phyloP scores from a whole-genome alignment of 2,888 invertebrate genomes.

The Drosophila mulleri region DNA sequence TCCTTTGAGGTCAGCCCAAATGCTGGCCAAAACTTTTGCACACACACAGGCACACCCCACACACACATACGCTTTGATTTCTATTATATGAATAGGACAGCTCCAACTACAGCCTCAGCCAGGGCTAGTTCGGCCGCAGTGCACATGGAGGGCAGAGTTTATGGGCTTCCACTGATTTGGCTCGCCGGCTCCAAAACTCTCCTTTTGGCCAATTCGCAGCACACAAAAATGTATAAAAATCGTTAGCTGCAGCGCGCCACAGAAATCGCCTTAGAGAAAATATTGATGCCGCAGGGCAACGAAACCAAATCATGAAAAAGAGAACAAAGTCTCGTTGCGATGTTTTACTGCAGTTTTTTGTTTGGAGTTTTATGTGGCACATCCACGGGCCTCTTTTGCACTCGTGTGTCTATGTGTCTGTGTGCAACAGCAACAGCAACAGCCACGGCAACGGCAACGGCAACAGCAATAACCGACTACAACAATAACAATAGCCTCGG shows the following conservation, averaged over 20 bases:
- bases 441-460: conserved; percentile 14
- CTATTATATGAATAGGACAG: conserved; percentile 61
- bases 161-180: conserved; percentile 67
- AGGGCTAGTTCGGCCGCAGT: conserved; percentile 51
- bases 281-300: conserved; percentile 63
- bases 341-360: conserved; percentile 79
- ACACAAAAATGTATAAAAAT: conserved; percentile 64
- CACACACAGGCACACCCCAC: conserved; percentile 9
- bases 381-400: conserved; percentile 48
- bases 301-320: conserved; percentile 3
- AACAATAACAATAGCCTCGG: conserved; percentile 42
- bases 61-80: conserved; percentile 46
- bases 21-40: conserved; percentile 39
- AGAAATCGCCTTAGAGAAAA: conserved; percentile 70
- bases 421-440: conserved; percentile 9
- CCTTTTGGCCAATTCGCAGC: conserved; percentile 30
- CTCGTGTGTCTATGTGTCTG: conserved; percentile 44
- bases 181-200: conserved; percentile 27
- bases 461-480: conserved; percentile 25
- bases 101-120: conserved; percentile 26
- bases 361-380: conserved; percentile 67
- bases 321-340: conserved; percentile 41
- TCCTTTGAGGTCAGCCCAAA: conserved; percentile 73
- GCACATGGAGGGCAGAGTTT: conserved; percentile 68
- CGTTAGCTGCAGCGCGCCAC: conserved; percentile 45